A percentile compares a stretch with the other conserved stretches of the same genome.
These are phyloP conservation scores for Leptarthrus brevirostris DNA, from an alignment of 2,888 invertebrate species.

Conservation along the genomic window DNA sequence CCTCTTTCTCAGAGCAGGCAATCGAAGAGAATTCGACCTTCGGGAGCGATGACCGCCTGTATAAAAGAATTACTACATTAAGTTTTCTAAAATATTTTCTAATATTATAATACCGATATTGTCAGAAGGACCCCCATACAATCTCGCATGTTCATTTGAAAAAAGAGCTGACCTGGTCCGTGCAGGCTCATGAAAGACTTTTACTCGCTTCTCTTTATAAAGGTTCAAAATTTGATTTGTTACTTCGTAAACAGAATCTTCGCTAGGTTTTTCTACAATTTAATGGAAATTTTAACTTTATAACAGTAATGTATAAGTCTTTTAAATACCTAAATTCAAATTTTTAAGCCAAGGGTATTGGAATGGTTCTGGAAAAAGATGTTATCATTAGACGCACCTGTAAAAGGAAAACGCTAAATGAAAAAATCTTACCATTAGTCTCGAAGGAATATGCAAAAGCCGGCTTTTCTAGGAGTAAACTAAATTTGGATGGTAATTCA, in stretches of 20 bases:
- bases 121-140: conserved; percentile 62
- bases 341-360: conserved; percentile 47
- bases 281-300: conserved; percentile 12
- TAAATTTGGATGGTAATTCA: conserved; percentile 61
- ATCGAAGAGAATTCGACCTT: conserved; percentile 54
- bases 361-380: conserved; percentile 35
- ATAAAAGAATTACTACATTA: background rate
- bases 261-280: conserved; percentile 61
- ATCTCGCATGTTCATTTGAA: conserved; percentile 60
- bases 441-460: conserved; percentile 61
- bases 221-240: conserved; percentile 61
- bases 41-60: background rate
- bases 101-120: conserved; percentile 58
- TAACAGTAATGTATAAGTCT: background rate
- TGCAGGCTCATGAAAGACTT: conserved; percentile 61
- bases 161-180: conserved; percentile 62
- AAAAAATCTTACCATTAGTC: conserved; percentile 50
- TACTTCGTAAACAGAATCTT: conserved; percentile 61
- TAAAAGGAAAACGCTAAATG: background rate
- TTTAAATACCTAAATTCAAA: conserved; percentile 40
- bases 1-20: conserved; percentile 56
- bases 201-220: conserved; percentile 61
- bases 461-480: conserved; percentile 61
- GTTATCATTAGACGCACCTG: background rate
- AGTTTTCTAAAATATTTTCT: background rate